These are phyloP conservation scores for Drosophila buzzatii DNA, from an alignment of 2,888 invertebrate genomes.

Conservation along the genomic window DNA sequence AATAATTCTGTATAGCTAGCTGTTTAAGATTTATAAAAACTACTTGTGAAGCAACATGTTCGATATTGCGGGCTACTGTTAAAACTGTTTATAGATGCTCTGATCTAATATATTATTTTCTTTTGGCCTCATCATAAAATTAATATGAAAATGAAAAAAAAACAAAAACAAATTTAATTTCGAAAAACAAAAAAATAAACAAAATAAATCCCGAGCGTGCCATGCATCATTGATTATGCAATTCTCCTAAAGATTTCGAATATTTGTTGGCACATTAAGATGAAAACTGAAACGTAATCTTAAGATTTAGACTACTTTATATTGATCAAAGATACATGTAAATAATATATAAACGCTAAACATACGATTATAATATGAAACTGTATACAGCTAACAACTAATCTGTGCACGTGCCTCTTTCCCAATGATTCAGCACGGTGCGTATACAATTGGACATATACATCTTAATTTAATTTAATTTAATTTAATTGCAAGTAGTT, in stretches of 20 bases:
- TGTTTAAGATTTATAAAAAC: slow-evolving; percentile 19
- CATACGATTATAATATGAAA: slow-evolving; percentile 22
- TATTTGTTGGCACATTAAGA: slow-evolving; percentile 69
- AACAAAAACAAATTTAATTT: slow-evolving; percentile 30
- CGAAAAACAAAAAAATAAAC: slow-evolving; percentile 7
- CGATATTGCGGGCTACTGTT: slow-evolving; percentile 23
- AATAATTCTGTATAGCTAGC: slow-evolving; percentile 18
- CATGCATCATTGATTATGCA: slow-evolving; percentile 76
- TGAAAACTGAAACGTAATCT: slow-evolving; percentile 54
- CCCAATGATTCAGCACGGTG: slow-evolving; percentile 26
- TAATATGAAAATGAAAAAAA: background rate
- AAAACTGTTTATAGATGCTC: slow-evolving; percentile 24
- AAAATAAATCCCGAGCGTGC: slow-evolving; percentile 73
- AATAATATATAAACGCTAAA: slow-evolving; percentile 39
- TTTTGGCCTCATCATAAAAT: background rate
- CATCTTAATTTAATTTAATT: slow-evolving; percentile 48
- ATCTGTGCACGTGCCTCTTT: slow-evolving; percentile 34
- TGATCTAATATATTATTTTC: slow-evolving; percentile 40
- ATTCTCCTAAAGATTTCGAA: slow-evolving; percentile 76
- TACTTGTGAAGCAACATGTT: slow-evolving; percentile 56
- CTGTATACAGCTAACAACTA: slow-evolving; percentile 46
- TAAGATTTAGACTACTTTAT: slow-evolving; percentile 65
- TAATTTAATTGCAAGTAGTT: slow-evolving; percentile 60
- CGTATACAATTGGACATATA: slow-evolving; percentile 39
- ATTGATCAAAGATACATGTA: slow-evolving; percentile 75